Evolutionary conservation across 2,888 invertebrate species (phyloP).

Genomic region (Mythimna ferrago): DNA sequence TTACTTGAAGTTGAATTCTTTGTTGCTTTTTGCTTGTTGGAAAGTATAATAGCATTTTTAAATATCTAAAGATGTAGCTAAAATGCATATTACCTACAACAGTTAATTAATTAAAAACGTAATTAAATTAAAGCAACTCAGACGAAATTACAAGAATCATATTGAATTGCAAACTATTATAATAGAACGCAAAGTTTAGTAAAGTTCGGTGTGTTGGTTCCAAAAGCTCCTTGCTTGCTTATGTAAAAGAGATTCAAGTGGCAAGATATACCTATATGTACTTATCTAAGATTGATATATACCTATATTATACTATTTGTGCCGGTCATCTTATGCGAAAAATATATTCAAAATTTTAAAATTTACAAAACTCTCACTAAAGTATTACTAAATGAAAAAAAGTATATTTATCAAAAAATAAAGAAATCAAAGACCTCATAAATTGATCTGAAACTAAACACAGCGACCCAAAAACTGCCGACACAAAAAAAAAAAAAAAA

Average conservation of each 20-base stretch:
- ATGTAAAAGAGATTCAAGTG: constrained; percentile 9
- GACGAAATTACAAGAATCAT: constrained; percentile 36
- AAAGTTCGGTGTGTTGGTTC: constrained; percentile 34
- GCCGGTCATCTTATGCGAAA: too few species aligned
- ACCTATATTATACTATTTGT: not conserved
- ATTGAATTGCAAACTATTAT: constrained; percentile 42
- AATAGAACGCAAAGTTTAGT: constrained; percentile 27
- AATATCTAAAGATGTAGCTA: not conserved
- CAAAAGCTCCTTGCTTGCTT: constrained; percentile 31
- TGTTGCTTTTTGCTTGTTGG: not conserved
- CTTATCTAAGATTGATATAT: not conserved
- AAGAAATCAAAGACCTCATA: too few species aligned
- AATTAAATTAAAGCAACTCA: constrained; percentile 21
- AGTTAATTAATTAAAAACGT: constrained; percentile 9
- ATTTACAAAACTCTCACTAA: too few species aligned
- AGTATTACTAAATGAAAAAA: too few species aligned
- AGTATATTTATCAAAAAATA: too few species aligned
- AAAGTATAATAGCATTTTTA: not conserved
- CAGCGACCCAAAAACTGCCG: too few species aligned
- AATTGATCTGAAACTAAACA: too few species aligned
- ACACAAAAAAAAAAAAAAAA: too few species aligned
- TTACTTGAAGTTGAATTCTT: not conserved
- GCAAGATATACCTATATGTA: constrained; percentile 5
- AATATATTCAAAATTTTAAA: too few species aligned
- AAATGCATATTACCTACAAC: not conserved